Evolutionary conservation across 1,140 invertebrate genomes (phyloP), one percentile per base, ranked within the genome.

Genomic region (Drosophila bocqueti): DNA sequence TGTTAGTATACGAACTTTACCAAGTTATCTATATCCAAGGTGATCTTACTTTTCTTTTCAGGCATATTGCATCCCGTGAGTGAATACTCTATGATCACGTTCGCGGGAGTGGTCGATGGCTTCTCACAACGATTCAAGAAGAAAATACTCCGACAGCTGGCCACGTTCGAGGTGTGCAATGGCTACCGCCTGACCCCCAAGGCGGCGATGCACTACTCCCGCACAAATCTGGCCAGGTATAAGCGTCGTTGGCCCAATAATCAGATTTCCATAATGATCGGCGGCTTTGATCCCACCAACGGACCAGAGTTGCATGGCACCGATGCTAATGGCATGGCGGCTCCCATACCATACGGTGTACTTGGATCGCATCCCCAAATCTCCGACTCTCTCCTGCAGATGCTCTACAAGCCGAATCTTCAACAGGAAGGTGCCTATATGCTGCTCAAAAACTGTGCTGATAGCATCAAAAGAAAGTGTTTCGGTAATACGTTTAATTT

Each of bases 161-260:
- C 98, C 77, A 93, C 99, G 1, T 99, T 99, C 90, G 99, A 99
- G 94, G 98, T 99, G 96, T 95, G 97, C 79, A 98, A 99, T 94
- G 98, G 97, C 4, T 99, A 99, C 93, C 97, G 98, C 92, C 93
- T 99, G 45, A 96, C 97, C 3, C 97, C 98, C 3, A 94, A 95
- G 77, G 96, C 98, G n/a, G 97, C 98, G 18, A 97, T 98, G 7
- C 96, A 96, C 91, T 99, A 98, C 90, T 98, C 98, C 16, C 95
- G 98, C 54, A 95, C 96, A 10, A 91, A 98, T 93, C 94, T 99
- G 55, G 97, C 98, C 4, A 97, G 98, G 90, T 97, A 96, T 91
- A 94, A 99, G 0, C 95, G 98, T 79, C 97, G 96, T 79, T 94
- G 95, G 91, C 96, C 95, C 13, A 91, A 87, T 0, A 63, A 18